phyloP scores from a whole-genome alignment of 2,888 invertebrate genomes.

The Diadegma fenestrale region DNA sequence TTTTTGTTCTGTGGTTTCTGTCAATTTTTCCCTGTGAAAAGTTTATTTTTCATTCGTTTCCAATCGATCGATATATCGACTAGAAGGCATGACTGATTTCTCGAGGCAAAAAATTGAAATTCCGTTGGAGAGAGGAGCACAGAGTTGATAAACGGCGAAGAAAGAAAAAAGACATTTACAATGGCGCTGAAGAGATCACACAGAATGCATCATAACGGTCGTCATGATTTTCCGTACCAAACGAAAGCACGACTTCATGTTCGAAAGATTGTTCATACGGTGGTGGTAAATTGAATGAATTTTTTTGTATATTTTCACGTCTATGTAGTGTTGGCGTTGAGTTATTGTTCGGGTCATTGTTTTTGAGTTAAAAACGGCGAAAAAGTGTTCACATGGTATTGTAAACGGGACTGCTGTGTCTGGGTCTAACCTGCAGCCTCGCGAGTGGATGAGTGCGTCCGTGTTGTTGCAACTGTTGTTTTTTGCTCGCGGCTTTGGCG shows the following conservation, averaged over 20 bases:
- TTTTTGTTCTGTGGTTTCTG: not conserved
- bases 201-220: conserved; percentile 22
- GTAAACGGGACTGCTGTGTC: conserved; percentile 93
- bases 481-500: conserved; percentile 90
- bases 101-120: not conserved
- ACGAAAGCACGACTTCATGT: conserved; percentile 1
- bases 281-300: conserved; percentile 39
- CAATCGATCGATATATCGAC: conserved; percentile 6
- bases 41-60: not conserved
- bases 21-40: not conserved
- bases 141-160: conserved; percentile 1
- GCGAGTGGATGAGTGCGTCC: conserved; percentile 97
- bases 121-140: not conserved
- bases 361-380: conserved; percentile 30
- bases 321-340: not conserved
- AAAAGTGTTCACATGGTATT: conserved; percentile 92
- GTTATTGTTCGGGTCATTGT: not conserved
- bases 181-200: conserved; percentile 73
- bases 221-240: conserved; percentile 53
- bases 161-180: conserved; percentile 64
- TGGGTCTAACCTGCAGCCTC: conserved; percentile 92
- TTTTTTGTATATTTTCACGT: conserved; percentile 4
- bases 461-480: conserved; percentile 91
- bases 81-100: conserved; percentile 12
- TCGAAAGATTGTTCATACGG: conserved; percentile 33